These are phyloP conservation scores for Clangula hyemalis DNA, from an alignment of 2,797 vertebrate species.

Conservation along the genomic window DNA sequence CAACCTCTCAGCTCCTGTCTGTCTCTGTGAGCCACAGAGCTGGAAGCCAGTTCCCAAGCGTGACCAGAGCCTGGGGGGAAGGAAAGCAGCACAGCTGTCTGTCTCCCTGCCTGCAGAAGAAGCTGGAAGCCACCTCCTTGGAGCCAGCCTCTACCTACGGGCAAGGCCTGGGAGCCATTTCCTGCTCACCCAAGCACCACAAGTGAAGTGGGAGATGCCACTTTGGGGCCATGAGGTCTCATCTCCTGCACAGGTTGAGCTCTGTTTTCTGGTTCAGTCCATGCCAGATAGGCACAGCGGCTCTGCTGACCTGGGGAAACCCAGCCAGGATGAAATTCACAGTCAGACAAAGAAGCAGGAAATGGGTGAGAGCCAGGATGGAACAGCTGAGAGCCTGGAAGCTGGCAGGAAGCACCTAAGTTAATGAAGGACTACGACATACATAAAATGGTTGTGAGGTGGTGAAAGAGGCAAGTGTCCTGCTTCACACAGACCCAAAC, in stretches of 20 bases:
- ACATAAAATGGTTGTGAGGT: background rate
- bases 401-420: background rate
- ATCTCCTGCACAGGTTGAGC: background rate
- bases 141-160: constrained; percentile 17
- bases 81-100: constrained; percentile 6
- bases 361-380: background rate
- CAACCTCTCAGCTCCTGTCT: constrained; percentile 40
- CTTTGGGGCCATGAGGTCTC: rapidly evolving
- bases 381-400: background rate
- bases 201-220: background rate
- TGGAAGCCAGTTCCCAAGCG: constrained; percentile 35
- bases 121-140: background rate
- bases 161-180: background rate
- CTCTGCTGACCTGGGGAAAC: background rate
- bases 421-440: background rate
- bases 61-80: background rate
- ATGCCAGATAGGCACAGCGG: background rate
- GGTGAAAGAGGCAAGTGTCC: background rate
- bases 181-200: background rate
- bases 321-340: background rate
- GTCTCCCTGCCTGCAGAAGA: background rate
- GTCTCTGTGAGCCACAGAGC: background rate
- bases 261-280: background rate
- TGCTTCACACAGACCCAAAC: background rate
- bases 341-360: background rate